phyloP scores from a whole-genome alignment of 2,113 vertebrate species.

The Tichodroma muraria region DNA sequence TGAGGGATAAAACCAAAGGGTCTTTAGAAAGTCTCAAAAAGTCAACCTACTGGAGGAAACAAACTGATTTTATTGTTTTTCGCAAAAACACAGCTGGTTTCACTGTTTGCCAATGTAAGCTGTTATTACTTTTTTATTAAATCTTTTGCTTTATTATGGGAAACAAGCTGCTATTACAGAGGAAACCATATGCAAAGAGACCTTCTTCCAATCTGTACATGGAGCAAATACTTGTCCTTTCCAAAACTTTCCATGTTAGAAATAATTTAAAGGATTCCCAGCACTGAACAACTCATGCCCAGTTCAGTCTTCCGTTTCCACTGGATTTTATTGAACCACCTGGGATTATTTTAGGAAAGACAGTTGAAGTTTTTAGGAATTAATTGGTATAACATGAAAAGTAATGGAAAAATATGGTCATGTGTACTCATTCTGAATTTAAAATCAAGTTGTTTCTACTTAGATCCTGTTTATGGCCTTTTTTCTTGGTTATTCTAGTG shows the following conservation, averaged over 20 bases:
- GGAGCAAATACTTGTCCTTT: neutral
- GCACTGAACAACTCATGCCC: neutral
- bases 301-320: neutral
- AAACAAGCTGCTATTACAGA: neutral
- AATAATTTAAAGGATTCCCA: neutral
- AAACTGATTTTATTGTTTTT: neutral
- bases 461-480: neutral
- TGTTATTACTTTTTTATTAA: constrained; percentile 5
- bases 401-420: neutral
- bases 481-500: neutral
- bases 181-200: neutral
- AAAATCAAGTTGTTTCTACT: neutral
- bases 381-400: neutral
- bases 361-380: neutral
- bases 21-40: neutral
- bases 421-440: neutral
- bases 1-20: neutral
- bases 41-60: neutral
- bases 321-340: neutral
- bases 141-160: neutral
- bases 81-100: neutral
- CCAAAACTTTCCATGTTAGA: neutral
- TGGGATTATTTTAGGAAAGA: neutral
- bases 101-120: neutral
- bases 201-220: neutral